Evolutionary conservation across 2,888 invertebrate species (phyloP).

Genomic region (Icerya purchasi): DNA sequence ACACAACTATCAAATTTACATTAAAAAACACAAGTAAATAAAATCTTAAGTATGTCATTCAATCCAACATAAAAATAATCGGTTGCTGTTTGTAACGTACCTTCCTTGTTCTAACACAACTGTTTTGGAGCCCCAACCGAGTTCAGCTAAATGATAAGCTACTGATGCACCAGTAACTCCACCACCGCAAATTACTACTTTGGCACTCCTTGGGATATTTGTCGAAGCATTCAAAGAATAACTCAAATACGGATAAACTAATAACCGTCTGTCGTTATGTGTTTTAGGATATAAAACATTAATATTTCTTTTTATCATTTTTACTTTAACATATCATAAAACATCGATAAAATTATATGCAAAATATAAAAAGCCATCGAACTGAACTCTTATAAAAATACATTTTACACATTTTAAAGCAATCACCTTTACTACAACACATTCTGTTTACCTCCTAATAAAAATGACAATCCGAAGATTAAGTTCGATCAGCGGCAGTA

Average conservation of each 20-base stretch:
- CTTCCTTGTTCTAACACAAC: constrained; percentile 66
- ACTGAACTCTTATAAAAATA: too few species aligned
- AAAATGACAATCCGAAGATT: too few species aligned
- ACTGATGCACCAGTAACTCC: constrained; percentile 81
- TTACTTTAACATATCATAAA: too few species aligned
- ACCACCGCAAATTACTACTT: constrained; percentile 75
- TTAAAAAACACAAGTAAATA: not conserved
- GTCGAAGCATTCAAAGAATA: not conserved
- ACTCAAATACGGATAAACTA: not conserved
- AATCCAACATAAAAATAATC: not conserved
- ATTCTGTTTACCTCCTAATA: too few species aligned
- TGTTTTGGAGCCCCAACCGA: constrained; percentile 64
- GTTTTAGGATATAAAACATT: not conserved
- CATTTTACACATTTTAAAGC: too few species aligned
- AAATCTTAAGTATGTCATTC: not conserved
- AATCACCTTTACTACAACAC: too few species aligned
- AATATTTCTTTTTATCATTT: not conserved
- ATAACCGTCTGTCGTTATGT: not conserved
- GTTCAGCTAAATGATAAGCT: constrained; percentile 64
- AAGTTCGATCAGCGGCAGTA: too few species aligned
- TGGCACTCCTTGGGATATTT: constrained; percentile 19
- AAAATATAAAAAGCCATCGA: too few species aligned
- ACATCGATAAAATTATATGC: too few species aligned
- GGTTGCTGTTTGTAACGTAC: constrained; percentile 27
- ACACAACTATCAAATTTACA: not conserved